phyloP scores from a whole-genome alignment of 2,888 invertebrate genomes.

The Heliconius ismenius region DNA sequence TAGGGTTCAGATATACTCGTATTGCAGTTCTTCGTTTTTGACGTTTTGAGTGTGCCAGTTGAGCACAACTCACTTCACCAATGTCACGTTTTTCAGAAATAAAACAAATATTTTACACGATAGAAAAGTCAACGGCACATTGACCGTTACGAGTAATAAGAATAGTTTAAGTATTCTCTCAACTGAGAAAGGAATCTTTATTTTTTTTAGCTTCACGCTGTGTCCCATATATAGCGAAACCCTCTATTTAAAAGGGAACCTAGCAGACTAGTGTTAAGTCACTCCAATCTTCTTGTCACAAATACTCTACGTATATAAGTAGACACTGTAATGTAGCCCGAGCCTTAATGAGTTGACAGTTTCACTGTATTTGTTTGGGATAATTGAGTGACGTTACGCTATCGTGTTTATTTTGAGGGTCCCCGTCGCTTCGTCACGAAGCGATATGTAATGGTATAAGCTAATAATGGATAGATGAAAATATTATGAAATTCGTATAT shows the following conservation, averaged over 20 bases:
- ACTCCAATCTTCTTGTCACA: neutral
- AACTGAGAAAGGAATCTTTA: neutral
- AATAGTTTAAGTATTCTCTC: no score
- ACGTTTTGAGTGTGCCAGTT: no score
- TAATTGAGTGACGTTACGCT: constrained; percentile 44
- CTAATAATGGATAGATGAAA: constrained; percentile 2
- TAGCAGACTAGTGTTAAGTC: neutral
- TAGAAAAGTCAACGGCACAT: no score
- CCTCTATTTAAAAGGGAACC: no score
- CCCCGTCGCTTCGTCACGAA: constrained; percentile 9
- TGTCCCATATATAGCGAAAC: neutral
- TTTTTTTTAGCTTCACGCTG: neutral
- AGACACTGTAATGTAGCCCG: constrained; percentile 40
- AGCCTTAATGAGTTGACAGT: constrained; percentile 45
- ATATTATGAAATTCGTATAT: neutral
- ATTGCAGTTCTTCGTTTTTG: no score
- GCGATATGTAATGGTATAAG: constrained; percentile 11
- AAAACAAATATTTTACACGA: no score
- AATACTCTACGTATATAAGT: constrained; percentile 22
- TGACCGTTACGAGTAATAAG: no score
- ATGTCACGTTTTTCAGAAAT: no score
- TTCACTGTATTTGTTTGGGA: constrained; percentile 46
- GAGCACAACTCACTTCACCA: no score
- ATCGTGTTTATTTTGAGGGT: constrained; percentile 38
- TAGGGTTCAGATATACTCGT: no score